Base-by-base conservation (phyloP, 2,113 vertebrate species). In the Psephotus haematonotus region DNA sequence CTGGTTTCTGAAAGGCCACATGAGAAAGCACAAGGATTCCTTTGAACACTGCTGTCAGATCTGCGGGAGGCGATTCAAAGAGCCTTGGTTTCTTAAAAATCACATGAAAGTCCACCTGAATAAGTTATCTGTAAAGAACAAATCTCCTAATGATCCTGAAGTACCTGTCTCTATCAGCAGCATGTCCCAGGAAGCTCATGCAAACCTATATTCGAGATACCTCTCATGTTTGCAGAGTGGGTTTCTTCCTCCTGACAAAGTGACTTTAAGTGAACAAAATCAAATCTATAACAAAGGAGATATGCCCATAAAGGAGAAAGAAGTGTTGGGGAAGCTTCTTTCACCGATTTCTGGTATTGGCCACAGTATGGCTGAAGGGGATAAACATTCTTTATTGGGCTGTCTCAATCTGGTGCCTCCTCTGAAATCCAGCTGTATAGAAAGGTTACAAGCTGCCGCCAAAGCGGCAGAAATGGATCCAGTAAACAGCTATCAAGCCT, bases 81-180 rank as follows among this genome's bases (percentile, higher is more conserved):
- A 99, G 96, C 99, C 99, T 72, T 99, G 99, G 99, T 99, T 99
- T 96, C 98, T 99, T 59, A 99, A 99, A 97, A 99, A 99, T 91
- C 99, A 99, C 98, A 99, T 99, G 99, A 99, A 99, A 97, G 99
- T 99, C 43, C 99, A 99, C 95, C 99, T 99, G 93, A 99, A 99
- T 96, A 99, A 99, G 92, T 97, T 99, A 68, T 99, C 99, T 13
- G 99, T 99, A 86, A 99, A 99, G 98, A 99, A 94, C 98, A 99
- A 99, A 97, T 98, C 99, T 28, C 98, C 98, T 49, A 97, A 91
- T 6, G 98, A 98, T 82, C 92, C 98, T 0, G 98, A 99, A 92
- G 98, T 98, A 70, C 98, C 98, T 3, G 98, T 98, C 87, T 99
- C 98, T 95, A 98, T 99, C 98, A 98, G 98, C 80, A 98, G 97